A percentile compares a stretch with the other conserved stretches of the same genome.
Conservation (phyloP, 2,113 vertebrate genomes). For the Nycticryphes semicollaris region DNA sequence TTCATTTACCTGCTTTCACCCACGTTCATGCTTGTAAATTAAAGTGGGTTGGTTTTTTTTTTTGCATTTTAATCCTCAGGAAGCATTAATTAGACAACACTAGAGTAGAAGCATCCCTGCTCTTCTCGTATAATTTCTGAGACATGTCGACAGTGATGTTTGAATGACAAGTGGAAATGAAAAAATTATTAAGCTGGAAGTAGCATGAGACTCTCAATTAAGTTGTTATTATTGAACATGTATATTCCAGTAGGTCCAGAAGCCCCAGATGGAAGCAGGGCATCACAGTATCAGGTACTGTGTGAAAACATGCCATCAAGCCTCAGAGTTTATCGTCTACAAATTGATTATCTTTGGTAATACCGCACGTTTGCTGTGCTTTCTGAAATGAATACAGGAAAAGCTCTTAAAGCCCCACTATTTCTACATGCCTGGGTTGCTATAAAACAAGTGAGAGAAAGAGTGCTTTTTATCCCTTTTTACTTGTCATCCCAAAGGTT, state of each 20-base stretch:
- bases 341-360: background rate
- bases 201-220: background rate
- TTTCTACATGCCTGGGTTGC: background rate
- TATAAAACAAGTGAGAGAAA: background rate
- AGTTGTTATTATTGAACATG: background rate
- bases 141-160: background rate
- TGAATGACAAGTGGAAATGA: constrained; percentile 46
- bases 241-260: background rate
- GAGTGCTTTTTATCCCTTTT: background rate
- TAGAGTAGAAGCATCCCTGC: background rate
- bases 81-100: constrained; percentile 31
- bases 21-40: background rate
- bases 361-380: background rate
- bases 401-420: background rate
- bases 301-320: background rate
- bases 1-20: background rate
- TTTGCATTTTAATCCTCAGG: background rate
- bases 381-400: background rate
- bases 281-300: background rate
- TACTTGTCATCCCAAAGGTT: background rate
- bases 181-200: constrained; percentile 26
- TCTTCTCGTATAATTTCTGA: constrained; percentile 4
- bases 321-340: background rate
- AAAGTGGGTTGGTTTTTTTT: background rate
- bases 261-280: constrained; percentile 1